These are phyloP conservation scores for Mionectes olivaceus DNA, from an alignment of 2,797 vertebrate genomes.

Conservation along the genomic window DNA sequence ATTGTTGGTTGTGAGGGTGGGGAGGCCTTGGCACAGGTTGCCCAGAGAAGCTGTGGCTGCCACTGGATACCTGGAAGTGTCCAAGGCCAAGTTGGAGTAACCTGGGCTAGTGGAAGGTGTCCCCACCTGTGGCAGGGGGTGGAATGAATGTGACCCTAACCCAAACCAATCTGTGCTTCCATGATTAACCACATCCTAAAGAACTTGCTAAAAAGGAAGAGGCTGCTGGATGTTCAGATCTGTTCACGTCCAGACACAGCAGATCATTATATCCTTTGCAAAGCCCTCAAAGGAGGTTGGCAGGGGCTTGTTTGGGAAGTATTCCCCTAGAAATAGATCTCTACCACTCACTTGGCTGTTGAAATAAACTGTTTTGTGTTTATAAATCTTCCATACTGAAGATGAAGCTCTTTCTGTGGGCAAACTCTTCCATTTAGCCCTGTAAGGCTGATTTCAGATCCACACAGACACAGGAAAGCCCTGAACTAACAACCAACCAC, in stretches of 20 bases:
- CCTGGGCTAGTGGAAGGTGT: fast-evolving
- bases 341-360: not conserved
- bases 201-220: not conserved
- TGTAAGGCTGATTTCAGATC: not conserved
- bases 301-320: not conserved
- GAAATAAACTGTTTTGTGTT: not conserved
- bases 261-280: not conserved
- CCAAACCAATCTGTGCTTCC: not conserved
- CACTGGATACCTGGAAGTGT: not conserved
- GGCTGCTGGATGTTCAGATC: not conserved
- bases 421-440: not conserved
- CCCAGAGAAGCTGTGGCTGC: not conserved
- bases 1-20: too few species aligned
- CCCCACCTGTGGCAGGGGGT: not conserved
- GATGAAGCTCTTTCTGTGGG: not conserved
- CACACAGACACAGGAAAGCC: not conserved
- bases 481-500: conserved; percentile 6
- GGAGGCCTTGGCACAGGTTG: too few species aligned
- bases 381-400: not conserved
- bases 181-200: not conserved
- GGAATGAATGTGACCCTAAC: not conserved
- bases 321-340: not conserved
- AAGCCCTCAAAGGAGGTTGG: not conserved
- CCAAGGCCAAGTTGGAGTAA: fast-evolving
- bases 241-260: not conserved